A percentile compares a stretch with the other conserved stretches of the same genome.
phyloP scores from a whole-genome alignment of 30 jellyfish, hydroid and myxozoan species.

The Hydractinia symbiolongicarpus region DNA sequence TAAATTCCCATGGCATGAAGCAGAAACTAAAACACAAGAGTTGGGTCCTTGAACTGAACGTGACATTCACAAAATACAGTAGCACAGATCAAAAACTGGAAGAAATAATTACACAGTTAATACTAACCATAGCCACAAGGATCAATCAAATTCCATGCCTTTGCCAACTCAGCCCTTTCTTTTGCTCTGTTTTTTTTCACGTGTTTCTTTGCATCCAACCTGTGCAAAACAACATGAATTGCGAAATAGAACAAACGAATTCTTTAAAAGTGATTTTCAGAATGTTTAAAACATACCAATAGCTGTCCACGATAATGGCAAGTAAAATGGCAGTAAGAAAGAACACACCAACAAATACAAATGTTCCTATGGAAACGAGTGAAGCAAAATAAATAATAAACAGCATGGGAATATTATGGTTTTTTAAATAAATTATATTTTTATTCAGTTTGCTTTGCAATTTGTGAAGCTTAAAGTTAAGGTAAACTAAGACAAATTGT shows the following conservation, averaged over 20 bases:
- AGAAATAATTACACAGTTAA: no score
- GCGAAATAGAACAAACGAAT: no score
- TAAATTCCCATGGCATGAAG: no score
- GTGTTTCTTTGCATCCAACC: constrained; percentile 75
- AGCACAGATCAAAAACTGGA: no score
- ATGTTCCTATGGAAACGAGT: constrained; percentile 35
- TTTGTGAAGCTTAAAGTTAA: no score
- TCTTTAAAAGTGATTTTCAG: no score
- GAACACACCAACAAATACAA: constrained; percentile 69
- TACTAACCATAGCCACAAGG: constrained; percentile 62
- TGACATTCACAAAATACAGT: no score
- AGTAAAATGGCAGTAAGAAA: constrained; percentile 67
- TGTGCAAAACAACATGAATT: not conserved
- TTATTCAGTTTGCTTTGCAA: no score
- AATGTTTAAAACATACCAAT: constrained; percentile 40
- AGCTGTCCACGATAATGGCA: constrained; percentile 75
- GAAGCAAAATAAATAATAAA: not conserved
- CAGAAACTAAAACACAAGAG: no score
- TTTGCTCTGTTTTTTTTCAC: constrained; percentile 64
- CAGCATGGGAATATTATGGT: not conserved
- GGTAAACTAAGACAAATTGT: no score
- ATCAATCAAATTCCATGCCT: constrained; percentile 80
- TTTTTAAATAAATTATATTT: no score
- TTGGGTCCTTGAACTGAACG: no score
- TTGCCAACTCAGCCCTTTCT: constrained; percentile 81